These are phyloP conservation scores for Pandemis heparana DNA, from an alignment of 2,888 invertebrate species.

Conservation along the genomic window DNA sequence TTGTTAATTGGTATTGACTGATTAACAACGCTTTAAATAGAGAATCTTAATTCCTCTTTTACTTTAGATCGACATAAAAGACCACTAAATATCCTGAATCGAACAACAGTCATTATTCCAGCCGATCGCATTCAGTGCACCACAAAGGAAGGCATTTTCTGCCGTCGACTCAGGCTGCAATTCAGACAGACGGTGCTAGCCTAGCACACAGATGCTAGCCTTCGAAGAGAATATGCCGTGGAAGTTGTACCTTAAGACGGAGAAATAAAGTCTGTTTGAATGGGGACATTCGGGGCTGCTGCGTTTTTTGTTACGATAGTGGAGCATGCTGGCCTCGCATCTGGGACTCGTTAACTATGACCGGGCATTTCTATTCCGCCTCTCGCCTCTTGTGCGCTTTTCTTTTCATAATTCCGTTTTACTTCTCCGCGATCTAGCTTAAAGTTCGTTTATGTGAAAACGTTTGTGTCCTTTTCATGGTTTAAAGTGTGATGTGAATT, in stretches of 20 bases:
- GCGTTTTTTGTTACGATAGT: not conserved
- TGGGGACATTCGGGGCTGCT: not conserved
- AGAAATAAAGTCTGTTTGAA: not conserved
- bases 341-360: slow-evolving; percentile 20
- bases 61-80: slow-evolving; percentile 17
- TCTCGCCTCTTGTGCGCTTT: slow-evolving; percentile 26
- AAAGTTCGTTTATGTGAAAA: slow-evolving; percentile 6
- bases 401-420: slow-evolving; percentile 27
- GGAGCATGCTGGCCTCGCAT: not conserved
- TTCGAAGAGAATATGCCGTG: not conserved
- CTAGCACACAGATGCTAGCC: slow-evolving; percentile 2
- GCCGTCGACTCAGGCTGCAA: slow-evolving; percentile 11
- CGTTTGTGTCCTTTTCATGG: not conserved
- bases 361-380: slow-evolving; percentile 18
- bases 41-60: slow-evolving; percentile 6
- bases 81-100: slow-evolving; percentile 28
- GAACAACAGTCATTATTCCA: slow-evolving; percentile 39
- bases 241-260: not conserved
- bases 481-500: too few relatives aligned
- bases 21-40: not conserved
- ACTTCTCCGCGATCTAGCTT: slow-evolving; percentile 24
- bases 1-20: too few relatives aligned
- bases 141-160: slow-evolving; percentile 38
- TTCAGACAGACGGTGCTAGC: not conserved
- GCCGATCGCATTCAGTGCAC: slow-evolving; percentile 20